Evolutionary conservation across 2,113 vertebrate species (phyloP).

Genomic region (Chunga burmeisteri): DNA sequence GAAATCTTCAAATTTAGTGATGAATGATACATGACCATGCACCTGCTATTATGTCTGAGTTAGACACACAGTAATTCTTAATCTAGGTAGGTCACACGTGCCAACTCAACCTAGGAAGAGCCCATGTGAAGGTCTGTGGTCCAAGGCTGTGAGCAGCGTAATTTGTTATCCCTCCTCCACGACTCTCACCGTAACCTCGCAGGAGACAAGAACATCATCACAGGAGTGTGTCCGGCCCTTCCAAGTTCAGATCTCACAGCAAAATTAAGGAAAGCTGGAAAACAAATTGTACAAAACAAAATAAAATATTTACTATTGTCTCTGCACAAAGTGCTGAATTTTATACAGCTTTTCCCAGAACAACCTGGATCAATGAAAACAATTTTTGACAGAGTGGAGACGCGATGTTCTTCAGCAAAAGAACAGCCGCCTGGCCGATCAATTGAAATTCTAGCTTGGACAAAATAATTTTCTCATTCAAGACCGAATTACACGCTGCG

Average conservation of each 20-base stretch:
- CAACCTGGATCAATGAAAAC: background rate
- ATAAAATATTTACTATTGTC: background rate
- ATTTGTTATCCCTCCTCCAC: background rate
- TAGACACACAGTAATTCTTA: background rate
- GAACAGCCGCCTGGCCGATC: background rate
- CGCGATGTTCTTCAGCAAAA: background rate
- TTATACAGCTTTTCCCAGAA: background rate
- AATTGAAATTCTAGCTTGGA: background rate
- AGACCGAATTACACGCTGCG: background rate
- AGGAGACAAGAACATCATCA: background rate
- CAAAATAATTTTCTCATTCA: background rate
- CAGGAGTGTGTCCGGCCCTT: background rate
- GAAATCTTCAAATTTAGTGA: background rate
- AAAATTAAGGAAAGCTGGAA: background rate
- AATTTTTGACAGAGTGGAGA: background rate
- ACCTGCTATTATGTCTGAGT: background rate
- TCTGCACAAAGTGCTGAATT: background rate
- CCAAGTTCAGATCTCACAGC: background rate
- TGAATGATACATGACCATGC: background rate
- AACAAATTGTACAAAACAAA: background rate
- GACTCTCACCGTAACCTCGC: background rate
- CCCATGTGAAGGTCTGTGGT: background rate
- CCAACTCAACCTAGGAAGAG: background rate
- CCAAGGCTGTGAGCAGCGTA: background rate
- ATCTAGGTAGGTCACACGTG: background rate